Percentiles rank a stretch among this genome's conserved stretches.
phyloP scores from a whole-genome alignment of 2,113 vertebrate species.

The Ivindomyrus marchei region DNA sequence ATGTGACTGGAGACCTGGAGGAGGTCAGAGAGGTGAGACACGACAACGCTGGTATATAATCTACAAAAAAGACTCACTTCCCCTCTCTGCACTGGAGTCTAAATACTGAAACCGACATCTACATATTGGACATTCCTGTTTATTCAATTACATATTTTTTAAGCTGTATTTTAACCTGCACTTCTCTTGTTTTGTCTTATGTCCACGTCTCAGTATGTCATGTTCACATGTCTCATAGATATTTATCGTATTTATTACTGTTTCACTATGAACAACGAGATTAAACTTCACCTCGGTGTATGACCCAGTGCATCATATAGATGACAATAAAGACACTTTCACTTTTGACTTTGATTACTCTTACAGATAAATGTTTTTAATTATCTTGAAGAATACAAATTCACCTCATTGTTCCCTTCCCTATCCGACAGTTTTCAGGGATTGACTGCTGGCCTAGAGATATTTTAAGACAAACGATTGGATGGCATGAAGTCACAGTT shows the following conservation, averaged over 20 bases:
- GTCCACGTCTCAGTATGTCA: neutral
- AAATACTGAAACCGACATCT: neutral
- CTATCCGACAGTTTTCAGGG: neutral
- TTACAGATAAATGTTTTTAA: neutral
- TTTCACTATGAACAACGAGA: neutral
- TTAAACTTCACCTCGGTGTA: neutral
- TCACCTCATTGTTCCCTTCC: neutral
- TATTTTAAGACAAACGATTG: conserved; percentile 14
- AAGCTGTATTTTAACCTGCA: neutral
- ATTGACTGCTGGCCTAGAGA: neutral
- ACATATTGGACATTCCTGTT: neutral
- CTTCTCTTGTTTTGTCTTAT: neutral
- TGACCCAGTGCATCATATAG: neutral
- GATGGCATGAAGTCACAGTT: neutral
- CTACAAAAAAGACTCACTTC: neutral
- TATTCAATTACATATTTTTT: neutral
- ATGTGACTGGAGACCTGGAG: conserved; percentile 92
- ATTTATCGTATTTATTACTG: neutral
- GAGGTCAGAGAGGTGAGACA: conserved; percentile 27
- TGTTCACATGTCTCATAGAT: neutral
- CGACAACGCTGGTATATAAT: neutral
- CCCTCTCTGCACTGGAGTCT: neutral
- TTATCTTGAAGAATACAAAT: neutral
- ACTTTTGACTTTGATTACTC: neutral
- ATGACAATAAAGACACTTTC: neutral